These are phyloP conservation scores for Emmelina monodactyla DNA, from an alignment of 2,888 invertebrate species.

Conservation along the genomic window DNA sequence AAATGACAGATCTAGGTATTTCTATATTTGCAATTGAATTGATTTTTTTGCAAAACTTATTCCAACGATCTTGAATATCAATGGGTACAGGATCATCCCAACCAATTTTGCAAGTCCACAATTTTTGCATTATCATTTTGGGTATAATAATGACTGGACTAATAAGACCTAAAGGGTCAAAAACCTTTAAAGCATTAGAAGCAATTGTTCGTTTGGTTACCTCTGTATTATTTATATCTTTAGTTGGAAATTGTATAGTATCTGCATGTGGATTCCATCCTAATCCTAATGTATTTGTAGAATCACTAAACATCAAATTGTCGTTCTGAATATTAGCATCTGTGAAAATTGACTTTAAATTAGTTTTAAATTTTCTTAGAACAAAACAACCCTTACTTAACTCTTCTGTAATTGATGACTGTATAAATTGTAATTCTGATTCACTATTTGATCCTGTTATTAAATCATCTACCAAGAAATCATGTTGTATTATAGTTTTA, in stretches of 20 bases:
- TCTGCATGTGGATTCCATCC: slow-evolving; percentile 13
- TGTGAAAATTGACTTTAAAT: slow-evolving; percentile 6
- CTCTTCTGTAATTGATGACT: slow-evolving; percentile 5
- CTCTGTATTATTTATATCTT: background rate
- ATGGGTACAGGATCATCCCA: background rate
- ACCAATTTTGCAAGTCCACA: background rate
- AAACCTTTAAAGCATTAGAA: slow-evolving; percentile 13
- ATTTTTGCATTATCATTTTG: background rate
- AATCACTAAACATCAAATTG: slow-evolving; percentile 13
- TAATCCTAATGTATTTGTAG: slow-evolving; percentile 14
- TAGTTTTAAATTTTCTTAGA: slow-evolving; percentile 13
- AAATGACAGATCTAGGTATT: background rate
- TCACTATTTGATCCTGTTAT: slow-evolving; percentile 12
- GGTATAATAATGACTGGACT: background rate
- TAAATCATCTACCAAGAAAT: slow-evolving; percentile 15
- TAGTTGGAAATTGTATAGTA: slow-evolving; percentile 12
- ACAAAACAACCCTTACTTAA: slow-evolving; percentile 10
- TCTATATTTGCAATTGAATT: background rate
- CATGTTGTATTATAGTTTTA: slow-evolving; percentile 11
- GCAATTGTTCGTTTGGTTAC: slow-evolving; percentile 14
- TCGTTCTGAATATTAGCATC: slow-evolving; percentile 5
- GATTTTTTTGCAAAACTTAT: background rate
- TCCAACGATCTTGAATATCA: background rate
- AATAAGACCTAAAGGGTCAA: background rate
- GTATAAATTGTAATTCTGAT: slow-evolving; percentile 8